Evolutionary conservation across 2,888 invertebrate species (phyloP), one percentile per base, ranked within the genome.

Genomic region (Cryptophagus acutangulus): DNA sequence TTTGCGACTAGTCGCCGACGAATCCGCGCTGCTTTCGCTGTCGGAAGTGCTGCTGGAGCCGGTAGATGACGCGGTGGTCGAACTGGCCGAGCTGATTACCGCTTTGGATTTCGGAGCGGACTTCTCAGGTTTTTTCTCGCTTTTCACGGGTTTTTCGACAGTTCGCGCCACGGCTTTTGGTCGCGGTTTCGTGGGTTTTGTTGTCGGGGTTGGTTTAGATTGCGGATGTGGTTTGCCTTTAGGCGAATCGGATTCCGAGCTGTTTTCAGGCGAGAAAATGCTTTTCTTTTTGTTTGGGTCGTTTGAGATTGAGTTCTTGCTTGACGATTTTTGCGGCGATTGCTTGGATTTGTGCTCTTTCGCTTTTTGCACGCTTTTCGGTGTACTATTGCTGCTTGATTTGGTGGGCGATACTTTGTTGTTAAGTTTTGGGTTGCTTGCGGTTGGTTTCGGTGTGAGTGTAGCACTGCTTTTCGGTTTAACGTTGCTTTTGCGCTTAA

Each of bases 201-300:
- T 49, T 36, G 57, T 45, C 46, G 65, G 66, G 9, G 62, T 52
- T 13, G 64, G 51, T 58, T 54, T 67, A 24, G 58, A 63, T 36
- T 64, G 57, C 26, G 62, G 58, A 51, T 74, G 73, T 45, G 69
- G 62, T 3, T 66, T 59, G 20, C 17, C 17, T 42, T 54, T 47
- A 6, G 45, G 26, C 26, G 47, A 74, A 49, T 79, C 79, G 55
- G 80, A 80, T 30, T 80, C 81, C n/a, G 80, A 79, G 48, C 79
- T 79, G 49, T 87, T 87, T 52, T 85, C 87, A 0, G 87, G 87
- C 38, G 87, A 87, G 58, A 87, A 87, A 58, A 87, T 87, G 58
- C 87, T 85, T 62, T 84, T 86, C 63, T 82, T 84, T 59, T 83
- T 84, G 29, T 59, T 66, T 25, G 55, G 47, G 49, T 65, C 65